phyloP scores from a whole-genome alignment of 37 sponge, comb jelly and placozoan species.

The Oopsacas minuta region DNA sequence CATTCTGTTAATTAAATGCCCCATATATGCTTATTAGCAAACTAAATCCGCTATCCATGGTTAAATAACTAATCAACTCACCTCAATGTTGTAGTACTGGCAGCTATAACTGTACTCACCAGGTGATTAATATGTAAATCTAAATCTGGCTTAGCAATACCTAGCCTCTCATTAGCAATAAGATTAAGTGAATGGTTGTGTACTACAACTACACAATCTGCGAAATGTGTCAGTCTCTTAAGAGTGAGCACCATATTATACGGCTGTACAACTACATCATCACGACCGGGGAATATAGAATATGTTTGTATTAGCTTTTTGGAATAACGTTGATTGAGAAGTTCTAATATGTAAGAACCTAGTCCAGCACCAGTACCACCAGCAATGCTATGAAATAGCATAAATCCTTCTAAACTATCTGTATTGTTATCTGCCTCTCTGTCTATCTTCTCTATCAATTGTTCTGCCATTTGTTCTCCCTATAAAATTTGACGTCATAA shows the following conservation, averaged over 20 bases:
- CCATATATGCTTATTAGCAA: too few relatives aligned
- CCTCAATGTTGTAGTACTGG: slow-evolving; percentile 88
- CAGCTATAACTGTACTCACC: slow-evolving; percentile 92
- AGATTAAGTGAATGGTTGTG: slow-evolving; percentile 94
- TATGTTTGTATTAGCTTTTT: slow-evolving; percentile 97
- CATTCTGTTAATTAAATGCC: too few relatives aligned
- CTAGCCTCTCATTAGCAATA: slow-evolving; percentile 85
- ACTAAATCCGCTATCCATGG: too few relatives aligned
- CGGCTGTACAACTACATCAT: slow-evolving; percentile 99
- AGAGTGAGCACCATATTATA: slow-evolving; percentile 95
- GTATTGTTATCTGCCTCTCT: slow-evolving; percentile 90
- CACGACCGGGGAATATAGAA: slow-evolving; percentile 89
- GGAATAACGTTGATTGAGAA: slow-evolving; percentile 80
- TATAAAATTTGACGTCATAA: too few relatives aligned
- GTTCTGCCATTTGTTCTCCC: slow-evolving; percentile 74
- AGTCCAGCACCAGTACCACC: slow-evolving; percentile 97
- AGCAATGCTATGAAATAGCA: slow-evolving; percentile 89
- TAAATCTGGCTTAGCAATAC: slow-evolving; percentile 79
- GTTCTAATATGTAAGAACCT: slow-evolving; percentile 84
- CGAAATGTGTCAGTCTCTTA: slow-evolving; percentile 80
- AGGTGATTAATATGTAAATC: slow-evolving; percentile 74
- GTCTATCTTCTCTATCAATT: slow-evolving; percentile 92
- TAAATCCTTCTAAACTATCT: slow-evolving; percentile 97
- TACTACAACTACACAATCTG: slow-evolving; percentile 94
- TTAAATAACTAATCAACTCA: too few relatives aligned